These are phyloP conservation scores for Mesoligia furuncula DNA, from an alignment of 2,888 invertebrate species.

Conservation along the genomic window DNA sequence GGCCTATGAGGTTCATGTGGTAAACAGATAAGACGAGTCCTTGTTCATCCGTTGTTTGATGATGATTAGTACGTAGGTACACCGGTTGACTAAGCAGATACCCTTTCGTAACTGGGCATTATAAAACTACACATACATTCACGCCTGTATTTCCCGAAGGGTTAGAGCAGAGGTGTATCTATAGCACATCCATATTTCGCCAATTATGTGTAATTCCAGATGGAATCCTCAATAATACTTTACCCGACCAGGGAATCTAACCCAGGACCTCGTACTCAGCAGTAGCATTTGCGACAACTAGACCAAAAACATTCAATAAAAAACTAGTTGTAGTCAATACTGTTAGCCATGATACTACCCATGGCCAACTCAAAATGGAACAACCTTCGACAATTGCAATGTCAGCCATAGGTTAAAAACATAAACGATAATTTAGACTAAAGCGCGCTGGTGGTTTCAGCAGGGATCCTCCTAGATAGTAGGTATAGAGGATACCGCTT, in stretches of 20 bases:
- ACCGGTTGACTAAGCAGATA: background rate
- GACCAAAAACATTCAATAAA: too few species aligned
- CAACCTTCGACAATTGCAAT: background rate
- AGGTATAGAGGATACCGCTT: background rate
- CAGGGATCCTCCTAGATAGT: background rate
- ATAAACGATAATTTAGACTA: background rate
- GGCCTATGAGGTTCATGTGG: background rate
- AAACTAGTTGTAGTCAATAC: too few species aligned
- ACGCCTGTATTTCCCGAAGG: background rate
- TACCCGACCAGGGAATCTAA: too few species aligned
- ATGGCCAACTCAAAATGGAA: background rate
- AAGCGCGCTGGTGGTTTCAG: background rate
- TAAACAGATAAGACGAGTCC: background rate
- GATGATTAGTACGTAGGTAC: slow-evolving; percentile 2
- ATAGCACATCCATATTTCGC: too few species aligned
- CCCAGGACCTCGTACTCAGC: too few species aligned
- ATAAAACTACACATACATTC: background rate
- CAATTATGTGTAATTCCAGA: too few species aligned
- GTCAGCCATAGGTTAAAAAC: background rate
- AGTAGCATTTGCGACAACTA: too few species aligned
- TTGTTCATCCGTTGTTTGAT: slow-evolving; percentile 7
- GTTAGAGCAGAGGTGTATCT: background rate
- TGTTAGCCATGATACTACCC: background rate
- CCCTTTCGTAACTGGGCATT: background rate
- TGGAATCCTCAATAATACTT: too few species aligned